phyloP scores from a whole-genome alignment of 2,113 vertebrate genomes.

The Struthidea cinerea region DNA sequence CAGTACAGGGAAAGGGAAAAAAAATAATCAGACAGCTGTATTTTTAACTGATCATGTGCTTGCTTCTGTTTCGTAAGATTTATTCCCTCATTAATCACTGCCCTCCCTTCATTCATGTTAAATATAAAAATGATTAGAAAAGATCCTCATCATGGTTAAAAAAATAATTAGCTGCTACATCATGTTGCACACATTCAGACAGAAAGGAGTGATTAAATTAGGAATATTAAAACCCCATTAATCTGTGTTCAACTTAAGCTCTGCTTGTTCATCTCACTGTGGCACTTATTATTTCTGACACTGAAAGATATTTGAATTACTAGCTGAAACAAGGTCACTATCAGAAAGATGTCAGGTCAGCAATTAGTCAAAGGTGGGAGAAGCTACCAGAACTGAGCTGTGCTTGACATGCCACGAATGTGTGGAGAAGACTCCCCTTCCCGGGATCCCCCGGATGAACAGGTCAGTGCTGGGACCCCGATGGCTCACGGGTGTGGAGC shows the following conservation, averaged over 20 bases:
- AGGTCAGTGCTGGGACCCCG: neutral
- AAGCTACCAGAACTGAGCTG: conserved; percentile 40
- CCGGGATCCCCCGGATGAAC: neutral
- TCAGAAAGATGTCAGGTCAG: conserved; percentile 72
- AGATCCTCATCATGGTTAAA: conserved; percentile 87
- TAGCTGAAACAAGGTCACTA: conserved; percentile 72
- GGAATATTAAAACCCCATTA: conserved; percentile 90
- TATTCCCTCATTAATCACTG: conserved; percentile 88
- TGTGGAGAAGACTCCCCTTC: neutral
- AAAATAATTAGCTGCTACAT: conserved; percentile 92
- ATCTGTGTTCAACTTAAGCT: conserved; percentile 83
- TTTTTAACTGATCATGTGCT: conserved; percentile 66
- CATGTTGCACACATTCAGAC: conserved; percentile 79
- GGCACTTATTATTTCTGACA: conserved; percentile 75
- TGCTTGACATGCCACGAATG: conserved; percentile 10
- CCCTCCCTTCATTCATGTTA: conserved; percentile 79
- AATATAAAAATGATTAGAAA: conserved; percentile 81
- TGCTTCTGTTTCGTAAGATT: conserved; percentile 73
- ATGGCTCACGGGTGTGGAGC: fast-evolving
- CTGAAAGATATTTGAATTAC: conserved; percentile 73
- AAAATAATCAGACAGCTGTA: conserved; percentile 9
- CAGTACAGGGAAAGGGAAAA: neutral
- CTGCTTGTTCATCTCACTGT: conserved; percentile 74
- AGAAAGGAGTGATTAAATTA: conserved; percentile 90
- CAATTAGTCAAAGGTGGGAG: conserved; percentile 72